Evolutionary conservation across 2,888 invertebrate genomes (phyloP), one percentile per base, ranked within the genome.

Genomic region (Nephrotoma flavescens): DNA sequence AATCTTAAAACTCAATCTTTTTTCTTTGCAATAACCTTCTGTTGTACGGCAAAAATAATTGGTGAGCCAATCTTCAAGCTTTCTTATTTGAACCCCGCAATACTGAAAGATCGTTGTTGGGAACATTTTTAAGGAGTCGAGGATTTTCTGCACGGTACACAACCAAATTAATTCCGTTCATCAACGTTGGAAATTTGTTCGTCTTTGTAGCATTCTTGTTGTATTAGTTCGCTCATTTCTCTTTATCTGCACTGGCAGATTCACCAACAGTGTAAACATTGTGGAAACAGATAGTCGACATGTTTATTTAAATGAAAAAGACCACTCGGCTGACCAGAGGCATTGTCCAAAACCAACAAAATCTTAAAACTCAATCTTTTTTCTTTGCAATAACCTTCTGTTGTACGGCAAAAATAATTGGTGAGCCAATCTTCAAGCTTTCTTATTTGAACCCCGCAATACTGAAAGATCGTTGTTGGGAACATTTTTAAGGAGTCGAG

Each of bases 61-160:
- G 52, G 86, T 87, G 87, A 89, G 88, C 88, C 88, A 88, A 84
- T 88, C 86, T 86, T 88, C 86, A 87, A 87, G 88, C 88, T 89
- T 89, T 89, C 57, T 87, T 87, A 87, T 89, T 89, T 42, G 87
- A 87, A 87, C 88, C 89, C 89, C 89, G 89, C 52, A 89, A 88
- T 86, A 89, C 89, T 12, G 88, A 88, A 31, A 89, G 88, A 85
- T 88, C 87, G 83, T 87, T 87, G 87, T 89, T 89, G 86, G 88
- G 87, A 45, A 88, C 83, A 42, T 87, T 87, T 88, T 89, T 89
- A 86, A 89, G 86, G 86, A 89, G 87, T 57, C 89, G 87, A 71
- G 89, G 89, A 86, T 89, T 89, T 87, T 88, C 42, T n/a, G n/a
- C n/a, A n/a, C n/a, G n/a, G n/a, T n/a, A n/a, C n/a, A n/a, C n/a